Conservation (phyloP, 1,140 invertebrate genomes). For the Drosophila rufa region DNA sequence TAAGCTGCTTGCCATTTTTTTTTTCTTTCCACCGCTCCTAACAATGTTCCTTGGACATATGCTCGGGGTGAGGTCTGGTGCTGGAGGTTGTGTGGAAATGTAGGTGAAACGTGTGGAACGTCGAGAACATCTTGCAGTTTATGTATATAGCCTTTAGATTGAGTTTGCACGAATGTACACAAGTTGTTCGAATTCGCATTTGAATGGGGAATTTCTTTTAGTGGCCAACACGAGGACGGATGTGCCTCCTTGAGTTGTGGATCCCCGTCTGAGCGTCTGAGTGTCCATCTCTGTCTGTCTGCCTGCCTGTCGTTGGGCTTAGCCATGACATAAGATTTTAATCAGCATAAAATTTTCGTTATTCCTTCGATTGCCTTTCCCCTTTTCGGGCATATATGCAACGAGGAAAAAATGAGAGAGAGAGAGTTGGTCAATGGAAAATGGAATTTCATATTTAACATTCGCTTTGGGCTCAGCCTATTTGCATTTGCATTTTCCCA, state of each 20-base stretch:
- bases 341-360: constrained; percentile 77
- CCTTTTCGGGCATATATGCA: constrained; percentile 9
- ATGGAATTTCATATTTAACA: constrained; percentile 52
- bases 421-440: constrained; percentile 38
- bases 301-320: constrained; percentile 38
- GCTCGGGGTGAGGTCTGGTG: constrained; percentile 1
- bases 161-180: constrained; percentile 72
- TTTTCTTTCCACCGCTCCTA: constrained; percentile 24
- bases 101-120: constrained; percentile 39
- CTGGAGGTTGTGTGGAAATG: constrained; percentile 22
- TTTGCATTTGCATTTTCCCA: constrained; percentile 16
- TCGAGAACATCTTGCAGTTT: constrained; percentile 75
- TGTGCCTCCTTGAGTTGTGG: constrained; percentile 57
- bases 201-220: constrained; percentile 75
- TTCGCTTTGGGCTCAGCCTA: constrained; percentile 15
- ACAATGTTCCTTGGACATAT: constrained; percentile 64
- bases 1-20: constrained; percentile 42
- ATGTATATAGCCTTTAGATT: constrained; percentile 76
- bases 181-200: constrained; percentile 65
- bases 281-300: constrained; percentile 20
- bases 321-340: constrained; percentile 74
- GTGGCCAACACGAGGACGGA: constrained; percentile 60
- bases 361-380: constrained; percentile 41
- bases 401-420: not conserved
- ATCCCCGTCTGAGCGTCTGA: constrained; percentile 5